Evolutionary conservation across 2,113 vertebrate genomes (phyloP), one percentile per base, ranked within the genome.

Genomic region (Caranx melampygus): DNA sequence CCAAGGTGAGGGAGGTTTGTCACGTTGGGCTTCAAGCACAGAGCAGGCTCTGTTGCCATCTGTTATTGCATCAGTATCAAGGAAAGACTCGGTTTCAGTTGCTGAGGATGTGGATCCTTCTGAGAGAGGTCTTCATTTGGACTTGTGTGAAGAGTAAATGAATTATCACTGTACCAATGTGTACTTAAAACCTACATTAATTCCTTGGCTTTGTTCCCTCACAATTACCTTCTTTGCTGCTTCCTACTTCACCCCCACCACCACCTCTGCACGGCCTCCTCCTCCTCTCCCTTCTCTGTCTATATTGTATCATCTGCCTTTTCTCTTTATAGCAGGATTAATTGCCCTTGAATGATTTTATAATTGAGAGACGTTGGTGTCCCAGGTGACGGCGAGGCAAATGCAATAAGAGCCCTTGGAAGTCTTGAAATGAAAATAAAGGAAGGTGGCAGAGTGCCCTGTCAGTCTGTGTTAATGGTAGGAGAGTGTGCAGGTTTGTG

Each of bases 321-420:
- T 79, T 69, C 51, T 81, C 71, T 89, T 82, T 77, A 87, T 68
- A 78, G 58, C 34, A 0, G 72, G 63, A 87, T 89, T 87, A 89
- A 91, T 90, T 84, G 79, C 65, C 80, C 82, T 77, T 87, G 75
- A 88, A 89, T 84, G 21, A 85, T 83, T 87, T 88, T 69, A 78
- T 90, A 88, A 91, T 88, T 78, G 75, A 84, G 83, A 83, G 77
- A 82, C 65, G 63, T 77, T 70, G 78, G 49, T 70, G 70, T 84
- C 79, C 72, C 21, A 10, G 49, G 70, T 54, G 58, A 68, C 35
- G 1, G 34, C 1, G 20, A 79, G 62, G 34, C 71, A 61, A 81
- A 85, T 37, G 60, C 20, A 82, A 69, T 88, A 82, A 82, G 65
- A 66, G 72, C 47, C 68, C 63, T 71, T 58, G 59, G 40, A 87